Evolutionary conservation across 2,797 vertebrate species (phyloP).

Genomic region (Eidolon dupreanum): DNA sequence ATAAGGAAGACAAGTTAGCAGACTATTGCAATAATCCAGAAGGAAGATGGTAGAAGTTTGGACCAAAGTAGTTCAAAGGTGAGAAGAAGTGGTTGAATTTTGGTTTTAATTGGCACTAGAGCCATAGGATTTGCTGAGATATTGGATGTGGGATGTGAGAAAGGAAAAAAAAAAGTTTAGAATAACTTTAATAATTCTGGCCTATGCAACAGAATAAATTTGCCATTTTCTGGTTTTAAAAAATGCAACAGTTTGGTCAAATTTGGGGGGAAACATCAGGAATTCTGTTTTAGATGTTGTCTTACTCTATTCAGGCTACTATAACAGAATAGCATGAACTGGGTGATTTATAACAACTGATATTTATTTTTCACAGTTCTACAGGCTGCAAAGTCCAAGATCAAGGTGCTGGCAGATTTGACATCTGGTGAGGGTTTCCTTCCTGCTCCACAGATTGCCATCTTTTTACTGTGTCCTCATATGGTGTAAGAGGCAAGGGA

Average conservation of each 20-base stretch:
- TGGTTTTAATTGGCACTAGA: not conserved
- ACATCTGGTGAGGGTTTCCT: not conserved
- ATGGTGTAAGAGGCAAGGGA: not conserved
- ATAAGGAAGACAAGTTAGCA: not conserved
- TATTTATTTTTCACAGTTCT: not conserved
- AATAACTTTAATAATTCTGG: not conserved
- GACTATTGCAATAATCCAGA: not conserved
- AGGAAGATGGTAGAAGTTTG: not conserved
- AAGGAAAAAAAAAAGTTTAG: not conserved
- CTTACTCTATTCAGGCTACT: not conserved
- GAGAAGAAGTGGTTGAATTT: not conserved
- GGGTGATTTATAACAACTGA: not conserved
- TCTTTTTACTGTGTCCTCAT: not conserved
- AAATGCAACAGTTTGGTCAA: not conserved
- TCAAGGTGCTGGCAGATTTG: not conserved
- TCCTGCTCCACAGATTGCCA: not conserved
- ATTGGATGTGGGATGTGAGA: not conserved
- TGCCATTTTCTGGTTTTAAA: not conserved
- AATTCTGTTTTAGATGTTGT: not conserved
- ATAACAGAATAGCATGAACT: not conserved
- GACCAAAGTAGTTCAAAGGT: not conserved
- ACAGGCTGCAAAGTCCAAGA: no score
- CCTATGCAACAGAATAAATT: not conserved
- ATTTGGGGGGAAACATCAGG: not conserved
- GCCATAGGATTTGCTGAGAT: not conserved